phyloP scores from a whole-genome alignment of 1,140 invertebrate species.

The Penaeus chinensis region DNA sequence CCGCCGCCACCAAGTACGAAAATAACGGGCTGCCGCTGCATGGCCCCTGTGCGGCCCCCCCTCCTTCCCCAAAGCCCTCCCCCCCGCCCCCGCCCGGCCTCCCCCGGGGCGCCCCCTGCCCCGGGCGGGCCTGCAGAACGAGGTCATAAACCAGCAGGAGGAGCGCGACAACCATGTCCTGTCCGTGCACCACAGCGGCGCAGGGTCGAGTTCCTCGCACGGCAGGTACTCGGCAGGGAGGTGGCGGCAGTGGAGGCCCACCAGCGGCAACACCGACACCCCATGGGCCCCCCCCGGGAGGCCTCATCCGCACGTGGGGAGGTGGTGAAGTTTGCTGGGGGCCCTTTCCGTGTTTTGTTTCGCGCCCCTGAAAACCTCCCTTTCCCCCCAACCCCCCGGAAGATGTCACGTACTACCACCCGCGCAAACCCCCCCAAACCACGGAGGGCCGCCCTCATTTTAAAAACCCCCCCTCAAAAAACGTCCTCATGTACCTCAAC shows the following conservation, averaged over 20 bases:
- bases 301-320: slow-evolving; percentile 58
- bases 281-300: slow-evolving; percentile 63
- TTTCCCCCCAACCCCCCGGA: slow-evolving; percentile 83
- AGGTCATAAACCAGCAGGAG: neutral
- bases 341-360: slow-evolving; percentile 86
- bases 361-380: slow-evolving; percentile 86
- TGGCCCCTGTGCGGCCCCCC: neutral
- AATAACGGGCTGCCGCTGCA: too few species aligned
- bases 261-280: slow-evolving; percentile 39
- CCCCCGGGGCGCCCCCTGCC: neutral
- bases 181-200: neutral
- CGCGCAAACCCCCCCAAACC: slow-evolving; percentile 49
- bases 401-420: slow-evolving; percentile 70
- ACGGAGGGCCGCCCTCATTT: slow-evolving; percentile 46
- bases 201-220: slow-evolving; percentile 20
- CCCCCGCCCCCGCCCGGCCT: neutral
- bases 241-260: slow-evolving; percentile 66
- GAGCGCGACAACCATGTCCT: neutral
- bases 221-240: slow-evolving; percentile 70
- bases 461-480: too few species aligned
- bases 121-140: slow-evolving; percentile 26
- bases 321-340: slow-evolving; percentile 80
- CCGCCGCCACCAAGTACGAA: too few species aligned
- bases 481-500: slow-evolving; percentile 60
- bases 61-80: neutral